Evolutionary conservation across 2,888 invertebrate genomes (phyloP), one percentile per base, ranked within the genome.

Genomic region (Oasisia sp.): DNA sequence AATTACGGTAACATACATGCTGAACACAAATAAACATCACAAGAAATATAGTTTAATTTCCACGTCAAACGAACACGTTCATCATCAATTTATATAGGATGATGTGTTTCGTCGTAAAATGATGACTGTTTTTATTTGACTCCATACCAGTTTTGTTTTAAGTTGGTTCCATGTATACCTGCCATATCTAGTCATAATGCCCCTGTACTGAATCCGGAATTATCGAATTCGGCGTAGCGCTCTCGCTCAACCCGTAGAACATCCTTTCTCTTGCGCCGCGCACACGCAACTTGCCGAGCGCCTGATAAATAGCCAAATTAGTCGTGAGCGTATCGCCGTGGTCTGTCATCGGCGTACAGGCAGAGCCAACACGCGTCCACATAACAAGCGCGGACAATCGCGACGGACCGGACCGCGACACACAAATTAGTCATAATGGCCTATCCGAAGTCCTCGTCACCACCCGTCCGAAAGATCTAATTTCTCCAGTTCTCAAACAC

Each of bases 401-500:
- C 19, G 27, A 74, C 74, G 74, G n/a, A 74, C 74, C 74, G 74
- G 7, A 27, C 74, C 27, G 74, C 74, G 27, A 74, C 0, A 74
- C n/a, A 74, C 74, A 74, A 74, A 74, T 74, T 74, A 74, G 74
- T 74, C 14, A 74, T 74, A 74, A 74, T 74, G 74, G 74, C 74
- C 74, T 74, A 27, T 74, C 27, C 7, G 19, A 7, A 74, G 74
- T 74, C 74, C 74, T 74, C 74, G 74, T 74, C 74, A 74, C 74
- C 74, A 74, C n/a, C 74, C 74, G n/a, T 27, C 74, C 74, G 74
- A 74, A 74, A 74, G 74, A 74, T 74, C 74, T 74, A 19, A 74
- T 74, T 74, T 74, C 74, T 27, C 74, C 74, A 74, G 74, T 74
- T 74, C 74, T 74, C 74, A 74, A 74, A 74, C 74, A 74, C 74